Base-by-base conservation (phyloP, 2,113 vertebrate species). In the Corydoras maculifer region DNA sequence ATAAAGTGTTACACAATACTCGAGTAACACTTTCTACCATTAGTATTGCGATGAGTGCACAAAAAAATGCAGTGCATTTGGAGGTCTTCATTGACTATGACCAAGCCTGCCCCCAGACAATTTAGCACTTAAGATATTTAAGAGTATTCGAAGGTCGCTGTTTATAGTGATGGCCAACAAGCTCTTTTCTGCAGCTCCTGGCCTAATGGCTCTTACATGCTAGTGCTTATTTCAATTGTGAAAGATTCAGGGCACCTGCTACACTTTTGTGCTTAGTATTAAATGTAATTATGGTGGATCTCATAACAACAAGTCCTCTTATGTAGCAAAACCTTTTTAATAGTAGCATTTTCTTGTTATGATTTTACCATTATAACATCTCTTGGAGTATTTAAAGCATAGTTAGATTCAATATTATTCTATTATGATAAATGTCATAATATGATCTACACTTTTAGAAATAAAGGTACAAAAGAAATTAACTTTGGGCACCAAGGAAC, bases 91-190 rank as follows among this genome's bases (percentile, higher is more conserved):
- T 50, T 32, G 61, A 57, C 65, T 55, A 62, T 79, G 53, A 77
- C 35, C 35, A 77, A 74, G 70, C 61, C 69, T n/a, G 18, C 49
- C 14, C 58, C 58, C 15, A 54, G 62, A 58, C 64, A 51, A 62
- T 75, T 65, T 64, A 59, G 53, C 57, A 67, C 74, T 74, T 68
- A 53, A 77, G 50, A 79, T 66, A 25, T 68, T 80, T 65, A 79
- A 76, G 70, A 73, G 77, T 75, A 74, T 65, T 50, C 77, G 78
- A 80, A 75, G 78, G 75, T 69, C 50, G 35, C 10, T 65, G 53
- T 65, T 73, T 76, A 72, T 63, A 76, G 63, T 58, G 13, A 62
- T 53, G 69, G 69, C 75, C 69, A 67, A 68, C 64, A 31, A 68
- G 58, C 50, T 62, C 72, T 68, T 74, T 68, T 68, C 65, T 55